These are phyloP conservation scores for Hippocampus zosterae DNA, from an alignment of 2,113 vertebrate species.

Conservation along the genomic window DNA sequence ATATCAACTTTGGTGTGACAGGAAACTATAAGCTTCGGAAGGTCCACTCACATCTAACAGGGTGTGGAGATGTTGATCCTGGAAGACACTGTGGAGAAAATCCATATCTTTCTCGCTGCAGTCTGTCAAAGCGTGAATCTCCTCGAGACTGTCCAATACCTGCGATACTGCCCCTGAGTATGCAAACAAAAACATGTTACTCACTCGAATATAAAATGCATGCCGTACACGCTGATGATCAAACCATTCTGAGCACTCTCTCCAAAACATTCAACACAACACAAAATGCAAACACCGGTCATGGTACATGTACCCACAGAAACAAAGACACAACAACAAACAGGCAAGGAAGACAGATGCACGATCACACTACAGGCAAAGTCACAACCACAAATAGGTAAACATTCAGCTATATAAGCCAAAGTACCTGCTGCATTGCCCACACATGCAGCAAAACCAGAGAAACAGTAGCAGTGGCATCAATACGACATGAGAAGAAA, in stretches of 20 bases:
- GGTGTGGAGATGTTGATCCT: slow-evolving; percentile 97
- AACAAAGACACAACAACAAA: slow-evolving; percentile 25
- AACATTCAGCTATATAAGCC: slow-evolving; percentile 40
- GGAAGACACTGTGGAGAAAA: slow-evolving; percentile 99
- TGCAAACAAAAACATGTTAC: neutral
- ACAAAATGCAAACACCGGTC: slow-evolving; percentile 43
- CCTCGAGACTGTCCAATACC: slow-evolving; percentile 97
- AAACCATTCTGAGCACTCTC: slow-evolving; percentile 24
- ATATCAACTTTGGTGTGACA: neutral
- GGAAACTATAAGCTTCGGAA: neutral
- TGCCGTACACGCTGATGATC: neutral
- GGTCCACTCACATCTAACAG: slow-evolving; percentile 88
- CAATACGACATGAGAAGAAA: slow-evolving; percentile 56
- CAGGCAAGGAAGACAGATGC: slow-evolving; percentile 18
- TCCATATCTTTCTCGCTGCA: slow-evolving; percentile 99
- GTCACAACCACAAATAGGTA: slow-evolving; percentile 28
- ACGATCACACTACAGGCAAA: slow-evolving; percentile 8
- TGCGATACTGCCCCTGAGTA: slow-evolving; percentile 89
- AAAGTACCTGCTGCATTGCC: slow-evolving; percentile 69
- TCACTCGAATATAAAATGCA: neutral
- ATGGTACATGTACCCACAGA: slow-evolving; percentile 12
- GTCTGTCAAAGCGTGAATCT: slow-evolving; percentile 97
- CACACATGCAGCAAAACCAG: slow-evolving; percentile 69
- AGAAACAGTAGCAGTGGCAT: slow-evolving; percentile 60
- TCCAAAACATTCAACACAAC: slow-evolving; percentile 19